A percentile compares a stretch with the other conserved stretches of the same genome.
phyloP scores from a whole-genome alignment of 2,797 vertebrate species.

The Bovichtus variegatus region DNA sequence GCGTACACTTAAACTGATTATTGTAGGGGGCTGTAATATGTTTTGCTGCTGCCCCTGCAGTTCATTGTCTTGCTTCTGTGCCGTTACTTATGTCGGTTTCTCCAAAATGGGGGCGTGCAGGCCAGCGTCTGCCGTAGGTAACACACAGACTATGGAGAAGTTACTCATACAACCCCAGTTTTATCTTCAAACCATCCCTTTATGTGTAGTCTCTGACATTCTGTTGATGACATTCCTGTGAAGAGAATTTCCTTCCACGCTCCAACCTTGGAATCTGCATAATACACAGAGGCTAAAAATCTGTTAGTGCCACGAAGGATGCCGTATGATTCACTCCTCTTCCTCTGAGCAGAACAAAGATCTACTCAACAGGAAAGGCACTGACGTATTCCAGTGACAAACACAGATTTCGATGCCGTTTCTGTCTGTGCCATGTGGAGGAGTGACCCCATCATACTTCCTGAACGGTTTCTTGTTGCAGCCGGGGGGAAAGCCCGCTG shows the following conservation, averaged over 20 bases:
- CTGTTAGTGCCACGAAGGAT: conserved; percentile 56
- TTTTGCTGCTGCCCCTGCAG: too few species aligned
- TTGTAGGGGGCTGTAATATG: too few species aligned
- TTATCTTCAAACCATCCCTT: too few species aligned
- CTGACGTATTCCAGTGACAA: conserved; percentile 57
- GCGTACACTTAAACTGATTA: too few species aligned
- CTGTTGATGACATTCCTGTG: conserved; percentile 9
- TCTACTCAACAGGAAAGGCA: conserved; percentile 58
- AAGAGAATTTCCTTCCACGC: conserved; percentile 2
- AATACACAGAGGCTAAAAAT: conserved; percentile 23
- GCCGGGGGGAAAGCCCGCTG: conserved; percentile 54
- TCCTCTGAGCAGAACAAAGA: conserved; percentile 64
- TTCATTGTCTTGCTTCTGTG: too few species aligned
- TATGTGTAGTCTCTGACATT: neutral
- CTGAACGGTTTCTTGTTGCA: conserved; percentile 65
- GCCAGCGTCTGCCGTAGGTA: too few species aligned
- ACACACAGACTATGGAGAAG: too few species aligned
- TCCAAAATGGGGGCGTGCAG: too few species aligned
- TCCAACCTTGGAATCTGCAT: conserved; percentile 29
- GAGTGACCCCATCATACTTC: conserved; percentile 58
- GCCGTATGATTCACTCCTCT: conserved; percentile 44
- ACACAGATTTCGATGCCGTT: conserved; percentile 49
- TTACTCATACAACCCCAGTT: too few species aligned
- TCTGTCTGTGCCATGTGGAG: conserved; percentile 51
- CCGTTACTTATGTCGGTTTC: too few species aligned